Evolutionary conservation across 2,888 invertebrate genomes (phyloP).

Genomic region (Branchipolynoe longqiensis): DNA sequence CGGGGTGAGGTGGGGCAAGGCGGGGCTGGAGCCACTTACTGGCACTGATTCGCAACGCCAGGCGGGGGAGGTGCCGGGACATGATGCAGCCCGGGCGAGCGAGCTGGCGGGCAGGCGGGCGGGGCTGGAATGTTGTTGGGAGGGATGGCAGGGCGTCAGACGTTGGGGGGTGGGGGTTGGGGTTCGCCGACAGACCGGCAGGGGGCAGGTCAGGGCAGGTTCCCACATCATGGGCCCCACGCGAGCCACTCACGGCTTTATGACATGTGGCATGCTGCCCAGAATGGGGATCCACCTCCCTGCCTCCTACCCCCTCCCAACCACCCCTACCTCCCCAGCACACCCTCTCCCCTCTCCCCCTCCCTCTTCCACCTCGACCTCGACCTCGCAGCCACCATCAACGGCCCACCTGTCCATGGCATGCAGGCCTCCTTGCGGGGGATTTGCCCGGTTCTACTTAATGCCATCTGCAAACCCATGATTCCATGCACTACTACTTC

Average conservation of each 20-base stretch:
- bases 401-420: background rate
- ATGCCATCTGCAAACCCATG: constrained; percentile 34
- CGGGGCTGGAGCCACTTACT: too few relatives aligned
- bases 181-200: background rate
- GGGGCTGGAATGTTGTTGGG: too few relatives aligned
- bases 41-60: too few relatives aligned
- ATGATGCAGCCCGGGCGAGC: too few relatives aligned
- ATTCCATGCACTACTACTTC: constrained; percentile 29
- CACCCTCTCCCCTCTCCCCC: background rate
- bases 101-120: too few relatives aligned
- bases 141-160: too few relatives aligned
- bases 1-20: background rate
- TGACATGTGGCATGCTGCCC: background rate
- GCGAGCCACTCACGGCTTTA: constrained; percentile 2
- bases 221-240: background rate
- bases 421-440: background rate
- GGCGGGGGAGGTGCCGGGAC: too few relatives aligned
- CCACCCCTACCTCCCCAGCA: background rate
- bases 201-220: background rate
- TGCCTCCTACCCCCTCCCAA: too few relatives aligned
- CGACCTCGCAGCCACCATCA: background rate
- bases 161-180: background rate
- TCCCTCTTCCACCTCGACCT: background rate
- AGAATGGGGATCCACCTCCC: background rate
- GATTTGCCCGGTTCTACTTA: constrained; percentile 1